A percentile compares a stretch with the other conserved stretches of the same genome.
Conservation (phyloP, 2,113 vertebrate genomes). For the Seriola aureovittata region DNA sequence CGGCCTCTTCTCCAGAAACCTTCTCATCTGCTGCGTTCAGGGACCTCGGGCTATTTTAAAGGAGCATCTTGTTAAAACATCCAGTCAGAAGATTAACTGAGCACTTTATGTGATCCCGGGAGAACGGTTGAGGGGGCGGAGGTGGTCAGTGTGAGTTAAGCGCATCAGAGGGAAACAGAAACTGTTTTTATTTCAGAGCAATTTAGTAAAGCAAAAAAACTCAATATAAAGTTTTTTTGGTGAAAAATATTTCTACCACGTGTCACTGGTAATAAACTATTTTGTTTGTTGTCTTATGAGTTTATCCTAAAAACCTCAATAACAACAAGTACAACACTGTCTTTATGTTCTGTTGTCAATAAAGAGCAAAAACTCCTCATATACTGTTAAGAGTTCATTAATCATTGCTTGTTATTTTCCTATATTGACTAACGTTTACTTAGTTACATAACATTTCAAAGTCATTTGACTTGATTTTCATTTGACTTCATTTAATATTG, state of each 20-base stretch:
- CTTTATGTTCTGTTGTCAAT: neutral
- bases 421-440: neutral
- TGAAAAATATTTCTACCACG: neutral
- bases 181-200: neutral
- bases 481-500: slow-evolving; percentile 20
- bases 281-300: neutral
- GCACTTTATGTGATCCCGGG: slow-evolving; percentile 19
- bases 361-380: neutral
- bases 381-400: neutral
- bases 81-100: slow-evolving; percentile 38
- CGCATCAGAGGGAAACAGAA: neutral
- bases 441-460: neutral
- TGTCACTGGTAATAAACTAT: neutral
- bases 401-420: neutral
- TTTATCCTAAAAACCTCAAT: neutral
- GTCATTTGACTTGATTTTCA: slow-evolving; percentile 11
- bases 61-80: slow-evolving; percentile 48
- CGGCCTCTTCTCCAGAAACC: slow-evolving; percentile 35
- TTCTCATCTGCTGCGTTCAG: slow-evolving; percentile 35
- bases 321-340: neutral
- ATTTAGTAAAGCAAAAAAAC: neutral
- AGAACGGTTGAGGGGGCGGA: neutral
- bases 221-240: neutral
- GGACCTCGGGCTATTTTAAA: slow-evolving; percentile 19
- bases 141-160: neutral